A percentile compares a stretch with the other conserved stretches of the same genome.
These are phyloP conservation scores for Thymallus thymallus DNA, from an alignment of 2,113 vertebrate species.

Conservation along the genomic window DNA sequence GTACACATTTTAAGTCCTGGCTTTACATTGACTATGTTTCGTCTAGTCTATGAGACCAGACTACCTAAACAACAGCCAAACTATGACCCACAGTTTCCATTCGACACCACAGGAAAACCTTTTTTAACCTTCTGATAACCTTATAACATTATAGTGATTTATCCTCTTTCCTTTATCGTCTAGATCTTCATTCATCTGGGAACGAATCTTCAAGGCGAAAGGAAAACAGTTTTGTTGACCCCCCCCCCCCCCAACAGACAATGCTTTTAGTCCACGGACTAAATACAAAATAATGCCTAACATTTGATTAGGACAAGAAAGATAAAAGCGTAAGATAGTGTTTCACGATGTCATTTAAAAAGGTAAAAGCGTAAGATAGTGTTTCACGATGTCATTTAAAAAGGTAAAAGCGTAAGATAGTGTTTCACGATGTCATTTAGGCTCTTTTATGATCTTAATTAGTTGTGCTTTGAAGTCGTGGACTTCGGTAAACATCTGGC, in stretches of 20 bases:
- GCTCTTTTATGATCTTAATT: background rate
- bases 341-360: background rate
- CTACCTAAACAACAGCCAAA: background rate
- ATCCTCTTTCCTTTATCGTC: background rate
- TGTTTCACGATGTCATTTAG: background rate
- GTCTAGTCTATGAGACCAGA: too few species aligned
- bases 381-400: background rate
- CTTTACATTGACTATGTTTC: too few species aligned
- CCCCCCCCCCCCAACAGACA: background rate
- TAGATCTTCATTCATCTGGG: background rate
- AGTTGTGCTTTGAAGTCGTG: background rate
- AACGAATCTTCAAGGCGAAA: background rate
- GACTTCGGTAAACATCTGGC: too few species aligned
- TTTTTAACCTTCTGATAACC: background rate
- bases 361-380: too few species aligned
- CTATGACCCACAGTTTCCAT: background rate
- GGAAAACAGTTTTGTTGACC: background rate
- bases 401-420: background rate
- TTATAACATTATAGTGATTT: background rate
- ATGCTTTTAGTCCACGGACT: slow-evolving; percentile 2
- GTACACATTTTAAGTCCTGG: too few species aligned
- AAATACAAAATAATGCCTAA: slow-evolving; percentile 10
- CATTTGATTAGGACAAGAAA: background rate
- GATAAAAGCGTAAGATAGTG: background rate
- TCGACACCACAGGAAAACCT: background rate